These are phyloP conservation scores for Musca domestica DNA, from an alignment of 1,140 invertebrate species.

Conservation along the genomic window DNA sequence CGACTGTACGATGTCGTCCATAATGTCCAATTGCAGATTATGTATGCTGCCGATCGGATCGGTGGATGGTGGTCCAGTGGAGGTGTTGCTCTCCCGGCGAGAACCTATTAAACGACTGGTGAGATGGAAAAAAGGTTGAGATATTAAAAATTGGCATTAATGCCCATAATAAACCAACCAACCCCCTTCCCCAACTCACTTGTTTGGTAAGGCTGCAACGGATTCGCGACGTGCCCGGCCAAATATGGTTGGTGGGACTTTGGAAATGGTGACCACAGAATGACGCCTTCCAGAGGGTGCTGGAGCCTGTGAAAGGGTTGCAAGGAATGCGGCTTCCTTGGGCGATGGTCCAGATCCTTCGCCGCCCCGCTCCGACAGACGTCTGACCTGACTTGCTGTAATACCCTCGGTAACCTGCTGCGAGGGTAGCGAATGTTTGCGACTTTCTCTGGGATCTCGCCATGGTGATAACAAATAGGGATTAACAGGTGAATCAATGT, in stretches of 20 bases:
- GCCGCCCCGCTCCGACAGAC: conserved; percentile 73
- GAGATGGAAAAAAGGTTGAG: conserved; percentile 32
- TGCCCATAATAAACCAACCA: conserved; percentile 45
- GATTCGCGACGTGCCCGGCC: conserved; percentile 74
- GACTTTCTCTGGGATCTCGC: conserved; percentile 63
- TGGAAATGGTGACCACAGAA: conserved; percentile 80
- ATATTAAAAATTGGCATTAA: conserved; percentile 31
- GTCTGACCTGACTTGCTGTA: conserved; percentile 77
- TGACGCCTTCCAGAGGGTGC: conserved; percentile 73
- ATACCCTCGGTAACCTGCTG: conserved; percentile 79
- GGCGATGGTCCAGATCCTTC: conserved; percentile 67
- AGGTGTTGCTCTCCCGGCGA: conserved; percentile 45
- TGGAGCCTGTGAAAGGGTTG: conserved; percentile 72
- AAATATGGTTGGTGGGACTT: conserved; percentile 71
- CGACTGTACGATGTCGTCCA: conserved; percentile 81
- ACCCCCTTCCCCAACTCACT: conserved; percentile 36
- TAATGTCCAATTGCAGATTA: conserved; percentile 79
- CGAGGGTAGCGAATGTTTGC: conserved; percentile 78
- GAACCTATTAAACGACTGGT: conserved; percentile 46
- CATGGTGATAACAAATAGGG: conserved; percentile 77
- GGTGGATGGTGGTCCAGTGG: conserved; percentile 64
- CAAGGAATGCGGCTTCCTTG: conserved; percentile 73
- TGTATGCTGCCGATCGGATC: conserved; percentile 72
- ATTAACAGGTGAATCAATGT: conserved; percentile 74
- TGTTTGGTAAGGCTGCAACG: conserved; percentile 71